These are phyloP conservation scores for Dendrolimus kikuchii DNA, from an alignment of 1,140 invertebrate species.

Conservation along the genomic window DNA sequence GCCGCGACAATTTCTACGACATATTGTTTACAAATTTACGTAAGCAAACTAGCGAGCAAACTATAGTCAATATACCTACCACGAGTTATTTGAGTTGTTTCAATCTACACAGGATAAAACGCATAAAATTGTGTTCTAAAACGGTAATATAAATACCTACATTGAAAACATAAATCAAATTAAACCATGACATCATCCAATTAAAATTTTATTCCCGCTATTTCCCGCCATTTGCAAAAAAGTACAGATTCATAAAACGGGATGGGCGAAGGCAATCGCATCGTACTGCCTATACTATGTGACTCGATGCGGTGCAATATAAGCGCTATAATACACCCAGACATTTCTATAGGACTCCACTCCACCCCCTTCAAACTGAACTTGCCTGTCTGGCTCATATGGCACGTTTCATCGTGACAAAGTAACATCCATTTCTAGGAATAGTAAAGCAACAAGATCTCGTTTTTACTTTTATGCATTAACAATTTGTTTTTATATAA, in stretches of 20 bases:
- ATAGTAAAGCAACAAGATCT: slow-evolving; percentile 8
- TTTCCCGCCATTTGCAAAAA: slow-evolving; percentile 14
- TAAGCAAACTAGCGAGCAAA: too few species aligned
- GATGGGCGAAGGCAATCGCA: slow-evolving; percentile 34
- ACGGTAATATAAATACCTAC: too few species aligned
- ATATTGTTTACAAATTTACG: too few species aligned
- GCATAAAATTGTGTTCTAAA: too few species aligned
- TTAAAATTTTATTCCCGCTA: slow-evolving; percentile 4
- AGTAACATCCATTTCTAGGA: slow-evolving; percentile 13
- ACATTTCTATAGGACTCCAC: slow-evolving; percentile 51
- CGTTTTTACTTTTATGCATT: too few species aligned
- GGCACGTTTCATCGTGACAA: slow-evolving; percentile 22
- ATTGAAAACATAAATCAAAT: too few species aligned
- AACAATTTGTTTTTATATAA: too few species aligned
- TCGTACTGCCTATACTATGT: slow-evolving; percentile 29
- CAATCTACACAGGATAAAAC: too few species aligned
- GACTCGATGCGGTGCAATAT: slow-evolving; percentile 39
- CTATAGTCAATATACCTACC: too few species aligned
- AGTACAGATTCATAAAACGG: slow-evolving; percentile 17
- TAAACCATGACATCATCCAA: too few species aligned
- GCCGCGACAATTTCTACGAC: too few species aligned
- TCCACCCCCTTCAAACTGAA: slow-evolving; percentile 31
- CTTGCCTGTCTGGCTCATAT: slow-evolving; percentile 20
- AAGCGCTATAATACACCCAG: slow-evolving; percentile 54
- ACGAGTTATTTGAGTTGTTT: too few species aligned